Percentiles rank a stretch among this genome's conserved stretches.
These are phyloP conservation scores for Bombylius discolor DNA, from an alignment of 2,888 invertebrate genomes.

Conservation along the genomic window DNA sequence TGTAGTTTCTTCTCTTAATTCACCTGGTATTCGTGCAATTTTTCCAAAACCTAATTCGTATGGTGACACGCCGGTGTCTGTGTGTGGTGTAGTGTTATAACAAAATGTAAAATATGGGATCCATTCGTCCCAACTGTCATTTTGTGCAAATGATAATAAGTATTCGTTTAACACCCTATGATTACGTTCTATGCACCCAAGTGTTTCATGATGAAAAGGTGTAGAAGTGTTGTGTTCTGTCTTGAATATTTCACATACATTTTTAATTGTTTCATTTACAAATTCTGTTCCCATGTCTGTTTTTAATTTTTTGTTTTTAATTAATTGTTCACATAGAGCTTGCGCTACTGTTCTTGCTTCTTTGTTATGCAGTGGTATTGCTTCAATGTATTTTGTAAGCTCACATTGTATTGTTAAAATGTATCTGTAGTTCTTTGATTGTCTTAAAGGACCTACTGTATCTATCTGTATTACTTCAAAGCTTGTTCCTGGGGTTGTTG, in stretches of 20 bases:
- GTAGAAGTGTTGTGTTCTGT: conserved; percentile 10
- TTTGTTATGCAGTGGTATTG: conserved; percentile 16
- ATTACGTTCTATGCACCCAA: conserved; percentile 16
- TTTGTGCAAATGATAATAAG: conserved; percentile 10
- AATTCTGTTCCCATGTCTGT: conserved; percentile 14
- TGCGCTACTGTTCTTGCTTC: conserved; percentile 16
- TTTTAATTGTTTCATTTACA: conserved; percentile 9
- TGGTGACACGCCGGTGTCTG: background rate
- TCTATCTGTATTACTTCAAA: background rate
- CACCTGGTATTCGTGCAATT: background rate
- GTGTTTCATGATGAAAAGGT: conserved; percentile 12
- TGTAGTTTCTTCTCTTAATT: background rate
- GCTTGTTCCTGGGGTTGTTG: background rate
- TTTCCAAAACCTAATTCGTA: background rate
- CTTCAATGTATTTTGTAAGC: conserved; percentile 10
- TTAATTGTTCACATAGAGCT: conserved; percentile 16
- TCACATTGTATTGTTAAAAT: background rate
- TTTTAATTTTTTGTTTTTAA: conserved; percentile 12
- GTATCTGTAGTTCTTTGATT: background rate
- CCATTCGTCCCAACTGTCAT: conserved; percentile 12
- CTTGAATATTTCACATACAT: conserved; percentile 5
- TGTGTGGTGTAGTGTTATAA: conserved; percentile 9
- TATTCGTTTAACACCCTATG: conserved; percentile 15
- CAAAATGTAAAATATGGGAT: conserved; percentile 8
- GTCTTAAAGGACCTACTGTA: conserved; percentile 1